Base-by-base conservation (phyloP, 2,113 vertebrate species). In the Sisor rabdophorus region DNA sequence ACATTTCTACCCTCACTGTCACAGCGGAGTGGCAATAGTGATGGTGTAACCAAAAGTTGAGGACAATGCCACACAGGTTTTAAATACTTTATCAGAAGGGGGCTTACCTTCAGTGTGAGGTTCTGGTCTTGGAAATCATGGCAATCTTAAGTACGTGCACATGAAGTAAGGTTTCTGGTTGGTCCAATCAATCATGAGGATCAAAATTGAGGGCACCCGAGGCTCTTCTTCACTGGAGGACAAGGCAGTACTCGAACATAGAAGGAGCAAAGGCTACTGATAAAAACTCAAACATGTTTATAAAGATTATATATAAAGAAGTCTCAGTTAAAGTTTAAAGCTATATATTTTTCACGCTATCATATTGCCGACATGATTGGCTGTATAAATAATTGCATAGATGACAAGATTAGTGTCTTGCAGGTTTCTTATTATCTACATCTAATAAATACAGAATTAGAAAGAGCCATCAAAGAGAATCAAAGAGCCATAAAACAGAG, bases 121-220 rank as follows among this genome's bases (percentile, higher is more conserved):
- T 44, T 11, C 19, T 48, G 58, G 16, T 61, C 75, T 24, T 77
- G 55, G 50, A 79, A 58, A 40, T 82, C 28, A 59, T 73, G 20
- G 26, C n/a, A n/a, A n/a, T n/a, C 71, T 22, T 84, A 79, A 13
- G 67, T 65, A 52, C 71, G 48, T 17, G 58, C 65, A 28, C 83
- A 85, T 44, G 76, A 84, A 47, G 80, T 84, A 26, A 86, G 79
- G 82, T 84, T 58, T 86, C 85, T 1, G 83, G 85, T 68, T 85
- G 82, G 54, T 85, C 83, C 73, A 78, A 30, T 1, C 32, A 55
- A 50, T 81, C 72, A 28, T 81, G 76, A 54, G 55, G 50, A n/a
- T 76, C 58, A 58, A 52, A 36, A 54, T 20, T 22, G 28, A 60
- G 77, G 67, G 26, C n/a, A 28, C 20, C 24, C 63, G 15, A 5